Percentiles rank a stretch among this genome's conserved stretches.
These are phyloP conservation scores for Microcebus tavaratra DNA, from an alignment of 2,113 vertebrate genomes.

Conservation along the genomic window DNA sequence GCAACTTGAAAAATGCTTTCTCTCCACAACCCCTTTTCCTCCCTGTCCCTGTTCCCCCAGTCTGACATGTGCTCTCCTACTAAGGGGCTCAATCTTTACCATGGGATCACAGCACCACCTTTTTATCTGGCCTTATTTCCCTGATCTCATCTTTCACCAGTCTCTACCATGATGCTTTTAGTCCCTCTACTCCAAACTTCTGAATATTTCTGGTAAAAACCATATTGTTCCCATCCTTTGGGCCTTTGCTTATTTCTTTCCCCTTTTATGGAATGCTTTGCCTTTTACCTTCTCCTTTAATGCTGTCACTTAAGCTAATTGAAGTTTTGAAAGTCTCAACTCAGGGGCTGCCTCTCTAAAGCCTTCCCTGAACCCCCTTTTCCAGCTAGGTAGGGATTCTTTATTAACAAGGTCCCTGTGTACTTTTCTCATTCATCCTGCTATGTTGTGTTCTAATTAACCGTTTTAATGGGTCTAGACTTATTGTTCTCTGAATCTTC, in stretches of 20 bases:
- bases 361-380: neutral
- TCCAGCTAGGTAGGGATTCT: neutral
- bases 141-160: neutral
- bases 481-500: neutral
- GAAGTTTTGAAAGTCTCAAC: neutral
- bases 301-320: neutral
- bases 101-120: neutral
- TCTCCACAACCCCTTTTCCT: neutral
- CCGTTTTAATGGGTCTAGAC: neutral
- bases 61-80: neutral
- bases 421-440: conserved; percentile 8
- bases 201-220: neutral
- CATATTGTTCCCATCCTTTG: neutral
- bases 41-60: neutral
- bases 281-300: neutral
- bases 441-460: neutral
- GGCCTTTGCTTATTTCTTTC: neutral
- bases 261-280: neutral
- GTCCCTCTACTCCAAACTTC: neutral
- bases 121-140: neutral
- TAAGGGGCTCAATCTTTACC: neutral
- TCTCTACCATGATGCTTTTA: neutral
- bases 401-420: neutral
- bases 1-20: neutral
- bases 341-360: neutral